A percentile compares a stretch with the other conserved stretches of the same genome.
Conservation (phyloP, 2,797 vertebrate genomes). For the Syndactyla subalaris region DNA sequence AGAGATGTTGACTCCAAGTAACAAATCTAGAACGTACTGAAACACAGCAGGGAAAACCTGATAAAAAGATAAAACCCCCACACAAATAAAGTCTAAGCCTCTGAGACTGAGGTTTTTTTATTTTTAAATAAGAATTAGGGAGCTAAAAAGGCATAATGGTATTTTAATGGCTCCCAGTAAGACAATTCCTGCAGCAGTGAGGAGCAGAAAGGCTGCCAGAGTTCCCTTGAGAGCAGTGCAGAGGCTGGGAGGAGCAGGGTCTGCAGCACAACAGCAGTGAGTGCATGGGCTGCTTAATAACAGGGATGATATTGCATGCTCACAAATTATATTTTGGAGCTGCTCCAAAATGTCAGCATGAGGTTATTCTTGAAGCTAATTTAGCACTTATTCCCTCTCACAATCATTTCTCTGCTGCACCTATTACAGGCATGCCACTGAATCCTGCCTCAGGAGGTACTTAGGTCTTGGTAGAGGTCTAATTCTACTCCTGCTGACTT, state of each 20-base stretch:
- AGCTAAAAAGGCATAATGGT: not conserved
- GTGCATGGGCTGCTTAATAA: not conserved
- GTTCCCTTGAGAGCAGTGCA: not conserved
- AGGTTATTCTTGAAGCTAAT: not conserved
- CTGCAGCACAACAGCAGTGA: not conserved
- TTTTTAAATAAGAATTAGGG: not conserved
- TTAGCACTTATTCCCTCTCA: not conserved
- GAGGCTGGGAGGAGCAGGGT: not conserved
- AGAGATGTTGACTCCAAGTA: not conserved
- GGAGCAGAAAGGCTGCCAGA: not conserved
- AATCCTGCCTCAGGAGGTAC: not conserved
- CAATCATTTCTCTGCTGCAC: not conserved
- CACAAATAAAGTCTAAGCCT: not conserved
- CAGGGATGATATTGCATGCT: not conserved
- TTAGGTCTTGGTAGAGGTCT: not conserved
- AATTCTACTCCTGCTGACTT: not conserved
- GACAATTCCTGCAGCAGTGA: not conserved
- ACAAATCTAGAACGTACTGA: not conserved
- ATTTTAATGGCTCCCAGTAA: not conserved
- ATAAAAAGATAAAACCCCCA: accelerated
- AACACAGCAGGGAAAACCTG: not conserved
- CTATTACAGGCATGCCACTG: not conserved
- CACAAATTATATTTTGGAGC: not conserved
- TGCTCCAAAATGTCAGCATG: not conserved
- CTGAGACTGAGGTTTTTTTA: not conserved